phyloP scores from a whole-genome alignment of 2,113 vertebrate species.

The Phalacrocorax pelagicus region DNA sequence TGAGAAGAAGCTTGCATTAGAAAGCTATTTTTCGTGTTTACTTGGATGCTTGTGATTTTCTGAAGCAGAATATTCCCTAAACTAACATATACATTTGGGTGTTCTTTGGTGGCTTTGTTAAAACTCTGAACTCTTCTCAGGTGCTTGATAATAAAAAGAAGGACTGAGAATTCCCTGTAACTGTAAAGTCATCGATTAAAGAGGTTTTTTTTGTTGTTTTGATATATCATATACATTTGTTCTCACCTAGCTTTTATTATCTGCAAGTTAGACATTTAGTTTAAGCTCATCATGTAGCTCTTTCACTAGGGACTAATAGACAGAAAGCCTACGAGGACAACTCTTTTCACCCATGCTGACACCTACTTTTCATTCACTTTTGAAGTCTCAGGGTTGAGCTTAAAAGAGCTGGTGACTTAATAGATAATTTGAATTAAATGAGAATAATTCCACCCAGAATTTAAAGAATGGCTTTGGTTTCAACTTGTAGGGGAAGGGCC shows the following conservation, averaged over 20 bases:
- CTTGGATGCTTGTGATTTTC: neutral
- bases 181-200: neutral
- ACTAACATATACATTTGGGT: neutral
- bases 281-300: neutral
- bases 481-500: neutral
- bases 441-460: neutral
- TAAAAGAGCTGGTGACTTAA: neutral
- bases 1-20: neutral
- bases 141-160: neutral
- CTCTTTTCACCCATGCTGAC: neutral
- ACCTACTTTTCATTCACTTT: neutral
- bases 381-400: neutral
- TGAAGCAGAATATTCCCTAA: neutral
- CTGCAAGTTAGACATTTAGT: neutral
- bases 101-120: neutral
- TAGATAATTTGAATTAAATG: neutral
- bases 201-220: neutral
- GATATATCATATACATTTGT: neutral
- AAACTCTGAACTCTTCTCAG: neutral
- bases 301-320: neutral
- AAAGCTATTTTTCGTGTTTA: neutral
- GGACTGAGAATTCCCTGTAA: neutral
- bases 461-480: neutral
- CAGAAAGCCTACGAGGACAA: neutral
- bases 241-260: neutral